Evolutionary conservation across 2,888 invertebrate genomes (phyloP).

Genomic region (Pristionchus maxplancki): DNA sequence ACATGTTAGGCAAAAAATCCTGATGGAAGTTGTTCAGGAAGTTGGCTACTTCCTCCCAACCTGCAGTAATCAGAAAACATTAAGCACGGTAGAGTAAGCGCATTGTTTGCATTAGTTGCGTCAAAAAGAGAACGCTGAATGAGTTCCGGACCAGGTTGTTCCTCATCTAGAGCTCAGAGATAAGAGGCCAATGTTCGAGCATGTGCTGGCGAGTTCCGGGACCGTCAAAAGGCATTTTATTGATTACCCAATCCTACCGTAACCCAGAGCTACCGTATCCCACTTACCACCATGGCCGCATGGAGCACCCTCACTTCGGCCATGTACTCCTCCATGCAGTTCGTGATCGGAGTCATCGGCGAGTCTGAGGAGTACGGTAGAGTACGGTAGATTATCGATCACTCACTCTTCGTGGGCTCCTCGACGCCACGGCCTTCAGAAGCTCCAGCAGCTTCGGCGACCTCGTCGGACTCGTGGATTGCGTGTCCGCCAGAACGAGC

Average conservation of each 20-base stretch:
- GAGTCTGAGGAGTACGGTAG: background rate
- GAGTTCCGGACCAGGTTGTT: background rate
- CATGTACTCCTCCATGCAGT: slow-evolving; percentile 43
- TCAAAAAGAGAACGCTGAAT: background rate
- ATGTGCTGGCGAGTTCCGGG: background rate
- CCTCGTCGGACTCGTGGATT: background rate
- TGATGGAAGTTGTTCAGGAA: background rate
- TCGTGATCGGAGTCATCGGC: background rate
- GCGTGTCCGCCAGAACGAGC: slow-evolving; percentile 1
- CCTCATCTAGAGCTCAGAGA: background rate
- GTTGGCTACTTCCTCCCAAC: background rate
- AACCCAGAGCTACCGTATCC: background rate
- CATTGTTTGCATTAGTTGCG: background rate
- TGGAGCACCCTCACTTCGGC: background rate
- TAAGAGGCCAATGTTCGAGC: background rate
- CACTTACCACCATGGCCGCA: background rate
- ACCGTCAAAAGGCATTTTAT: background rate
- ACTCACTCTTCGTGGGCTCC: background rate
- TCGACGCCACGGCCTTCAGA: background rate
- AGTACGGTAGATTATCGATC: background rate
- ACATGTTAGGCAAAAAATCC: background rate
- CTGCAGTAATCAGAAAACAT: background rate
- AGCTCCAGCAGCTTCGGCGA: background rate
- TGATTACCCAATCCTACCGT: background rate
- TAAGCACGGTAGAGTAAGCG: background rate